These are phyloP conservation scores for Mobula hypostoma DNA, from an alignment of 2,113 vertebrate species.

Conservation along the genomic window DNA sequence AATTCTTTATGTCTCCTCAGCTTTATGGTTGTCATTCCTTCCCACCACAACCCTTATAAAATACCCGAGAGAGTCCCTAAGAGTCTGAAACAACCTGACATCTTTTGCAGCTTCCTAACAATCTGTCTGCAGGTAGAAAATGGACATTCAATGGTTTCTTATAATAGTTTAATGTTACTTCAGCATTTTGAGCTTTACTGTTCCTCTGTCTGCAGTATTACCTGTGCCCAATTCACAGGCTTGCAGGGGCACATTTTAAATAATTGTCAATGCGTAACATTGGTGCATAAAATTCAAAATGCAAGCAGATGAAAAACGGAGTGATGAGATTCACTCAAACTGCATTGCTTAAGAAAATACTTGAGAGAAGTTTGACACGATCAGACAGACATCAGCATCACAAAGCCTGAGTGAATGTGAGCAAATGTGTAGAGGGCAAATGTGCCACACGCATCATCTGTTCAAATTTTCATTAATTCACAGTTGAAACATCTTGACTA, in stretches of 20 bases:
- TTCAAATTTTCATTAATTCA: background rate
- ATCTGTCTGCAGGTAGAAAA: background rate
- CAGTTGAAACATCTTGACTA: too few species aligned
- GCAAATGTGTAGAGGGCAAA: background rate
- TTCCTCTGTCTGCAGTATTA: background rate
- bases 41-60: background rate
- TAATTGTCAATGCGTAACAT: background rate
- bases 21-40: too few species aligned
- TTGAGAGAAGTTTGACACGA: background rate
- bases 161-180: background rate
- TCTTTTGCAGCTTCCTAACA: background rate
- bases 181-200: too few species aligned
- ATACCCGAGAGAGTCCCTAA: too few species aligned
- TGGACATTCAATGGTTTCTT: background rate
- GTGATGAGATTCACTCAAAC: background rate
- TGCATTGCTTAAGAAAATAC: background rate
- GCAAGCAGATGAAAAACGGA: background rate
- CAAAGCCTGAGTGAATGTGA: background rate
- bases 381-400: background rate
- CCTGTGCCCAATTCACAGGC: too few species aligned
- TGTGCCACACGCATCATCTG: background rate
- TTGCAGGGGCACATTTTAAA: background rate
- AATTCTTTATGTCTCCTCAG: background rate
- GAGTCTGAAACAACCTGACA: background rate
- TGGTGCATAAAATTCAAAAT: background rate